These are phyloP conservation scores for Drosophila meridionalis DNA, from an alignment of 2,888 invertebrate species.

Conservation along the genomic window DNA sequence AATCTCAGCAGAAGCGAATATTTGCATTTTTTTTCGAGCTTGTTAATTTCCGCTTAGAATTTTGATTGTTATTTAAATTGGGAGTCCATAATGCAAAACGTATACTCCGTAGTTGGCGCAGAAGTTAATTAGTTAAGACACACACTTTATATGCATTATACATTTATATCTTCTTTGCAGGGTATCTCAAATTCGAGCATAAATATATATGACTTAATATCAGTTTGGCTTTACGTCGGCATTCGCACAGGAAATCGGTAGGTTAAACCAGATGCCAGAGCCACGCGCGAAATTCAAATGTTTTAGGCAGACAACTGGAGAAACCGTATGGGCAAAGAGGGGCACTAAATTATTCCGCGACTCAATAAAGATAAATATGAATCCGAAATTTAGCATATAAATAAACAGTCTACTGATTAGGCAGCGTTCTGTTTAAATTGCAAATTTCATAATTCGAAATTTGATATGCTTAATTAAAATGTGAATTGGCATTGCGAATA, in stretches of 20 bases:
- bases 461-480: slow-evolving; percentile 24
- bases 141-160: not conserved
- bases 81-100: slow-evolving; percentile 19
- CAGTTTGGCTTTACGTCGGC: slow-evolving; percentile 30
- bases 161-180: not conserved
- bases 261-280: slow-evolving; percentile 14
- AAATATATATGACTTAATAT: slow-evolving; percentile 35
- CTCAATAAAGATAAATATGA: slow-evolving; percentile 35
- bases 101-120: slow-evolving; percentile 13
- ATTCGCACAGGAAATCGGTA: slow-evolving; percentile 41
- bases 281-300: slow-evolving; percentile 34
- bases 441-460: slow-evolving; percentile 43
- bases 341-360: slow-evolving; percentile 18
- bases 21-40: slow-evolving; percentile 22
- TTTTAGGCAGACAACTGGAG: slow-evolving; percentile 18
- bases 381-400: slow-evolving; percentile 44
- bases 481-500: slow-evolving; percentile 14
- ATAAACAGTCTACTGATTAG: slow-evolving; percentile 41
- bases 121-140: not conserved
- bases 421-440: slow-evolving; percentile 38
- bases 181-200: slow-evolving; percentile 14
- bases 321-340: slow-evolving; percentile 1
- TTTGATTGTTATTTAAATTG: slow-evolving; percentile 72
- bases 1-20: slow-evolving; percentile 37
- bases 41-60: slow-evolving; percentile 75